phyloP scores from a whole-genome alignment of 2,797 vertebrate species.

The Poliocrania exsul region DNA sequence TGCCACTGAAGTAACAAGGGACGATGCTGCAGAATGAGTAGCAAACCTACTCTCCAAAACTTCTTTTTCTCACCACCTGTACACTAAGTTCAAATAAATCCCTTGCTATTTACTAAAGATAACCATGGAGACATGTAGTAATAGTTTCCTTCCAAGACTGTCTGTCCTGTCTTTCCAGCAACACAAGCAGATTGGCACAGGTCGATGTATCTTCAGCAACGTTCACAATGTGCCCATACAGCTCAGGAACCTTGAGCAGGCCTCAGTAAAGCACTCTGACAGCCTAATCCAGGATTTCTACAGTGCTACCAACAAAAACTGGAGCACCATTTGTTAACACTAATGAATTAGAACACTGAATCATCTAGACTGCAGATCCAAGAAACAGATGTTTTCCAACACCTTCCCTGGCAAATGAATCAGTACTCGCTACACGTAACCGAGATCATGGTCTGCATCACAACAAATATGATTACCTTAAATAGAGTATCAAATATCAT shows the following conservation, averaged over 20 bases:
- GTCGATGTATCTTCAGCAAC: not conserved
- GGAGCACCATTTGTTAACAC: not conserved
- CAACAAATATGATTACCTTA: not conserved
- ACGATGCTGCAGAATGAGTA: not conserved
- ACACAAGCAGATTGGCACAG: not conserved
- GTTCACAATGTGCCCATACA: not conserved
- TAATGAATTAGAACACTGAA: not conserved
- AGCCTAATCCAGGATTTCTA: not conserved
- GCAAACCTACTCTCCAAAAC: not conserved
- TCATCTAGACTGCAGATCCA: fast-evolving
- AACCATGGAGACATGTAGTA: not conserved
- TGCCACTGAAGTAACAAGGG: not conserved
- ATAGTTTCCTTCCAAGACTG: not conserved
- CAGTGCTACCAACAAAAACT: not conserved
- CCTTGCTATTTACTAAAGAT: not conserved
- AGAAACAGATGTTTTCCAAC: not conserved
- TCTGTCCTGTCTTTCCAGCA: not conserved
- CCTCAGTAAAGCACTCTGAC: not conserved
- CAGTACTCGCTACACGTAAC: not conserved
- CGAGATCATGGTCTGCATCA: not conserved
- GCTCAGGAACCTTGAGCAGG: not conserved
- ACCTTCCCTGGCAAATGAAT: not conserved
- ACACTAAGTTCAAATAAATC: not conserved
- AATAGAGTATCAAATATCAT: not conserved
- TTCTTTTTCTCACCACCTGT: not conserved